Conservation (phyloP, 2,113 vertebrate genomes). For the Vireo altiloquus region DNA sequence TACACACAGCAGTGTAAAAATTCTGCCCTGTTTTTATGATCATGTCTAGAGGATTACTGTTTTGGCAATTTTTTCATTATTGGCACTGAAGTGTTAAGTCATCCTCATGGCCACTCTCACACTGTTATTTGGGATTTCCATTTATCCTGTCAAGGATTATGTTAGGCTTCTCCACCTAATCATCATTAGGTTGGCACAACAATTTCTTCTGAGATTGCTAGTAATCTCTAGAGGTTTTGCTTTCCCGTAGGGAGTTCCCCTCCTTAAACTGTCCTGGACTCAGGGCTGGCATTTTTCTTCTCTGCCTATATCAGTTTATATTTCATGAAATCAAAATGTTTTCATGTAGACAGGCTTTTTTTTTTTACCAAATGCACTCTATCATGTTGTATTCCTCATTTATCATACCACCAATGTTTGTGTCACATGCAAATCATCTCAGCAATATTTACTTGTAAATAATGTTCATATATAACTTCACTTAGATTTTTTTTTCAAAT, state of each 20-base stretch:
- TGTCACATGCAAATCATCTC: neutral
- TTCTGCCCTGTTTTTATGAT: neutral
- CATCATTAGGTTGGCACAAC: neutral
- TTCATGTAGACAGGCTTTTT: neutral
- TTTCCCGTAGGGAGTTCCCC: neutral
- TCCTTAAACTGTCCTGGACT: neutral
- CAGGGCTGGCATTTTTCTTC: neutral
- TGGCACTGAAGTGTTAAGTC: neutral
- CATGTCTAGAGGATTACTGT: neutral
- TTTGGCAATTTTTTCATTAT: neutral
- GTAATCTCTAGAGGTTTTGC: neutral
- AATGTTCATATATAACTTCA: rapidly evolving
- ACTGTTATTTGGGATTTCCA: neutral
- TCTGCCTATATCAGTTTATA: neutral
- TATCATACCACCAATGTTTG: neutral
- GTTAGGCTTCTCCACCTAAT: neutral
- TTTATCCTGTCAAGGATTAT: neutral
- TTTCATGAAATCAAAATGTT: neutral
- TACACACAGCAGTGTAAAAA: neutral
- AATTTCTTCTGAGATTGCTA: neutral
- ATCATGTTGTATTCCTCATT: neutral
- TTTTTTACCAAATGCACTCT: neutral
- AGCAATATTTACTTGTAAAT: neutral
- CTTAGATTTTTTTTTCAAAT: neutral
- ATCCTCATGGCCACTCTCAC: neutral